phyloP scores from a whole-genome alignment of 2,797 vertebrate species.

The Galago senegalensis region DNA sequence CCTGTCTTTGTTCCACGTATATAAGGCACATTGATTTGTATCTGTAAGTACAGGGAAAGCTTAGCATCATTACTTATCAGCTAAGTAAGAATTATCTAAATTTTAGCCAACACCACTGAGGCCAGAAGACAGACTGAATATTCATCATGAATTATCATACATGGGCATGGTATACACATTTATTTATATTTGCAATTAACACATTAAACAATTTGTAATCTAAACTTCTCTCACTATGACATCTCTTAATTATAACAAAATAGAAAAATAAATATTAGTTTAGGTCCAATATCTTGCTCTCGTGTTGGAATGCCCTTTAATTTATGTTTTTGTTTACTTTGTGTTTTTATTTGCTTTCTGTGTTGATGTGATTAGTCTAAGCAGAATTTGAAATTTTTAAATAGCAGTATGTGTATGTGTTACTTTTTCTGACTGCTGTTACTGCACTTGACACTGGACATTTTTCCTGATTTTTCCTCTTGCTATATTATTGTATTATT shows the following conservation, averaged over 20 bases:
- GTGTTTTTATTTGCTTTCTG: not conserved
- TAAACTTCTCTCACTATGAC: not conserved
- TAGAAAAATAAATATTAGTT: not conserved
- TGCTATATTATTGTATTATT: not conserved
- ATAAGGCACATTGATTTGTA: not conserved
- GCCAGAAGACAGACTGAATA: not conserved
- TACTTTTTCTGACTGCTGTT: not conserved
- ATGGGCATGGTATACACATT: not conserved
- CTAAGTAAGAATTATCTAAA: not conserved
- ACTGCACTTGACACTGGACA: not conserved
- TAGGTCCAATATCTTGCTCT: not conserved
- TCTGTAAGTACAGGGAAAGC: not conserved
- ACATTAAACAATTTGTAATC: not conserved
- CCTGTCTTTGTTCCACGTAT: not conserved
- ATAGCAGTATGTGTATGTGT: no score
- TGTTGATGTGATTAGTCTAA: not conserved
- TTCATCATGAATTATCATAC: slow-evolving; percentile 14
- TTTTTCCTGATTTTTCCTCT: not conserved
- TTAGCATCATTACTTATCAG: slow-evolving; percentile 20
- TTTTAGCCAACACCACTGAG: not conserved
- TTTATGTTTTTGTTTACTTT: not conserved
- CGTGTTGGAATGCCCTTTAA: not conserved
- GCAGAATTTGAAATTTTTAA: not conserved
- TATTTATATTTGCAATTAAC: not conserved
- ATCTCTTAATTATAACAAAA: not conserved